Evolutionary conservation across 2,797 vertebrate species (phyloP).

Genomic region (Knipowitschia caucasica): DNA sequence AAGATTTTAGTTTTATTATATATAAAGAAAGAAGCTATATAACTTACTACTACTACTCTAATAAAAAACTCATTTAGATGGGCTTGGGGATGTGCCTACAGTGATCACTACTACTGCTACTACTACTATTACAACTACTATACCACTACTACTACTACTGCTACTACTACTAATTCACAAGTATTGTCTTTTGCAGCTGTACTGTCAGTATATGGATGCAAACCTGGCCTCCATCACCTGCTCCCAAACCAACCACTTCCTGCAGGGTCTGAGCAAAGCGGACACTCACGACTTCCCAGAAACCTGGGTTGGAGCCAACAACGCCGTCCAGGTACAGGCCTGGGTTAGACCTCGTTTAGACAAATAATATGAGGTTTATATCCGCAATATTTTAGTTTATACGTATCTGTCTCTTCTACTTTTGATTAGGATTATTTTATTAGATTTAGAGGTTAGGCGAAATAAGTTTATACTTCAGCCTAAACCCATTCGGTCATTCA

Average conservation of each 20-base stretch:
- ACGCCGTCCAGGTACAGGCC: not conserved
- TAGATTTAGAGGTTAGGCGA: too few species aligned
- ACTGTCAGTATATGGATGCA: constrained; percentile 28
- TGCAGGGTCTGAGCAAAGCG: constrained; percentile 22
- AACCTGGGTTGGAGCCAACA: constrained; percentile 35
- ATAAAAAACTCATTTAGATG: too few species aligned
- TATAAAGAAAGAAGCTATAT: too few species aligned
- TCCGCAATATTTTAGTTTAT: too few species aligned
- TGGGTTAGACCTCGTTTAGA: not conserved
- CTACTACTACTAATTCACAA: not conserved
- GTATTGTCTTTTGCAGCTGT: constrained; percentile 16
- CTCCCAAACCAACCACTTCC: not conserved
- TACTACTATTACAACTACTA: not conserved
- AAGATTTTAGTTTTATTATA: too few species aligned
- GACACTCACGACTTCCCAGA: constrained; percentile 3
- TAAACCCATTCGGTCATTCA: too few species aligned
- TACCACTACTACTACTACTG: not conserved
- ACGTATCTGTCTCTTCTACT: too few species aligned
- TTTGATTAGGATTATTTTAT: too few species aligned
- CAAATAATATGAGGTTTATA: not conserved
- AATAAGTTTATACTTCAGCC: too few species aligned
- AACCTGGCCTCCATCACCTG: constrained; percentile 43
- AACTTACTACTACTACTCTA: not conserved
- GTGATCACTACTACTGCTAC: not conserved
- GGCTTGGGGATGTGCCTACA: too few species aligned